A percentile compares a stretch with the other conserved stretches of the same genome.
phyloP scores from a whole-genome alignment of 1,140 invertebrate species.

The Aphidius ervi region DNA sequence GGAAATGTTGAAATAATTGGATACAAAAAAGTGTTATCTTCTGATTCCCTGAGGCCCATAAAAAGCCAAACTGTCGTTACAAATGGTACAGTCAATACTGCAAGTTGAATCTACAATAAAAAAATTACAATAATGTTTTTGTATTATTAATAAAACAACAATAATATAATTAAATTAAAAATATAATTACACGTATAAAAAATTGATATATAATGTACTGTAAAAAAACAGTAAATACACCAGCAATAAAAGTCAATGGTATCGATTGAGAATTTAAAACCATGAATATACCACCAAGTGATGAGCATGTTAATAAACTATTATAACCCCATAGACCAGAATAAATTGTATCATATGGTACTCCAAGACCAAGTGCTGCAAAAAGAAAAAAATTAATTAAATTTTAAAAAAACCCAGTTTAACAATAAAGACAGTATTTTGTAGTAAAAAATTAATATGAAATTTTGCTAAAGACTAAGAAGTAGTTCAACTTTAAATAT shows the following conservation, averaged over 20 bases:
- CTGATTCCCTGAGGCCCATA: slow-evolving; percentile 35
- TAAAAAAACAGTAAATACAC: slow-evolving; percentile 42
- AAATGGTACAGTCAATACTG: slow-evolving; percentile 47
- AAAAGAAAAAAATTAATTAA: not conserved
- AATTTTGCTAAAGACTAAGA: too few species aligned
- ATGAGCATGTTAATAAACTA: slow-evolving; percentile 42
- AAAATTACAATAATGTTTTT: slow-evolving; percentile 11
- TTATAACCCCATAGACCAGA: slow-evolving; percentile 50
- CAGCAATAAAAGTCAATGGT: slow-evolving; percentile 39
- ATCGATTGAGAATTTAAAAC: slow-evolving; percentile 44
- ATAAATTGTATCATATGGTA: slow-evolving; percentile 37
- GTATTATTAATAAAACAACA: not conserved
- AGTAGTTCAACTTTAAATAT: too few species aligned
- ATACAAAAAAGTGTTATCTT: slow-evolving; percentile 29
- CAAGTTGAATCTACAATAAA: slow-evolving; percentile 37
- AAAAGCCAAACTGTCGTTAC: slow-evolving; percentile 45
- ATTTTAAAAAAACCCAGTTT: too few species aligned
- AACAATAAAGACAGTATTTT: too few species aligned
- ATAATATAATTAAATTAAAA: not conserved
- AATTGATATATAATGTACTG: slow-evolving; percentile 37
- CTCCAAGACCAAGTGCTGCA: slow-evolving; percentile 38
- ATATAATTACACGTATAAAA: slow-evolving; percentile 31
- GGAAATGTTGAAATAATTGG: slow-evolving; percentile 37
- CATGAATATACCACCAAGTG: slow-evolving; percentile 46
- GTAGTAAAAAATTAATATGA: too few species aligned